Conservation (phyloP, 2,113 vertebrate species). For the Pelusios castaneus region DNA sequence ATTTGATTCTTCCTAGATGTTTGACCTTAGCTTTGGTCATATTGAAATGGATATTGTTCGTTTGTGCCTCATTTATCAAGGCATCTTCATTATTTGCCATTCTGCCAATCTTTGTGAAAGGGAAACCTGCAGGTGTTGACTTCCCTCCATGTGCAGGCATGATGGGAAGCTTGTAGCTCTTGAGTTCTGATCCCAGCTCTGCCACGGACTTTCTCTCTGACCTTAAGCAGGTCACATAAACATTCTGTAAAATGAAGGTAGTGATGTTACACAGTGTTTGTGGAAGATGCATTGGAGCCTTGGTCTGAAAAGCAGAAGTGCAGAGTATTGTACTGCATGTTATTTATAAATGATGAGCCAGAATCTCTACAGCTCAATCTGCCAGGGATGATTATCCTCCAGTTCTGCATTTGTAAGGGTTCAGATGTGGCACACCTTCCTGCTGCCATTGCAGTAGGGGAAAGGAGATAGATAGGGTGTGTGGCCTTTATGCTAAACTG, state of each 20-base stretch:
- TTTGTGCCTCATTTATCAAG: too few relatives aligned
- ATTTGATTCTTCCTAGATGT: background rate
- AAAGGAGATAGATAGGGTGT: background rate
- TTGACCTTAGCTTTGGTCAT: background rate
- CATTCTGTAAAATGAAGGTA: background rate
- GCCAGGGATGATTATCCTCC: background rate
- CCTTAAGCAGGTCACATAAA: background rate
- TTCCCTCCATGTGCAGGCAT: background rate
- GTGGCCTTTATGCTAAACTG: background rate
- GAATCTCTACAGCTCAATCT: background rate
- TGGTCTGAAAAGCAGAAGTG: background rate
- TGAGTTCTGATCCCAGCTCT: background rate
- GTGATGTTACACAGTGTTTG: background rate
- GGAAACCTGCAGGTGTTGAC: background rate
- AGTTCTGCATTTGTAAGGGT: background rate
- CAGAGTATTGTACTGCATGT: background rate
- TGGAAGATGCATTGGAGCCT: background rate
- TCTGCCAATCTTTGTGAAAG: background rate
- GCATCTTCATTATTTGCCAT: background rate
- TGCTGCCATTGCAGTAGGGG: background rate
- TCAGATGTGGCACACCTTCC: background rate
- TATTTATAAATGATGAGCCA: background rate
- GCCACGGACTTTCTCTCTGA: background rate
- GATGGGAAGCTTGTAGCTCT: background rate
- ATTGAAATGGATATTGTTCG: background rate